Conservation (phyloP, 2,888 invertebrate species). For the Eurytoma californica region DNA sequence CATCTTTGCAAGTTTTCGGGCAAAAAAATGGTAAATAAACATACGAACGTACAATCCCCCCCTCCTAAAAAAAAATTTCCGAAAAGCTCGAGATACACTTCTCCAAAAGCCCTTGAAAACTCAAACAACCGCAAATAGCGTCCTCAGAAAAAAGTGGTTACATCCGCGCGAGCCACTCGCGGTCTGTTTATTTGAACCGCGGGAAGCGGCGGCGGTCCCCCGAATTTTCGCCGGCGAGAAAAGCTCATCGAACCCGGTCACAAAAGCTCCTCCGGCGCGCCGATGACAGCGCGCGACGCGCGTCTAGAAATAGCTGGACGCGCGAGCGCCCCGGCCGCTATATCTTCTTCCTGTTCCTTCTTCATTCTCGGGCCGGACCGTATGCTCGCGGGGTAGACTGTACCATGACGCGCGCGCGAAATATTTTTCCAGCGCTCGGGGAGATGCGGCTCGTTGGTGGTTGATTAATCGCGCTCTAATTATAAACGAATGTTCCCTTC, state of each 20-base stretch:
- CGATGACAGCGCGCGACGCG: slow-evolving; percentile 29
- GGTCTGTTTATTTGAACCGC: too few species aligned
- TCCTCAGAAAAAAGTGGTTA: too few species aligned
- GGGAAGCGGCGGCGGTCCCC: too few species aligned
- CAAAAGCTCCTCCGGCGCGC: slow-evolving; percentile 3
- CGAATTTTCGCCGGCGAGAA: not conserved
- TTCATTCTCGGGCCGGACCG: slow-evolving; percentile 20
- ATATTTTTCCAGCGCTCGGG: not conserved
- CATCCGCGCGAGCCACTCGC: too few species aligned
- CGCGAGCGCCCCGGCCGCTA: not conserved
- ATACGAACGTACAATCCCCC: too few species aligned
- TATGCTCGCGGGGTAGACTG: not conserved
- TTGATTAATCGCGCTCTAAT: not conserved
- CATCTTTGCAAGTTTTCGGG: too few species aligned
- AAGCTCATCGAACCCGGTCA: slow-evolving; percentile 53
- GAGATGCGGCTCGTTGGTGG: not conserved
- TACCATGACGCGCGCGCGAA: not conserved
- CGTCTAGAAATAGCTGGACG: slow-evolving; percentile 51
- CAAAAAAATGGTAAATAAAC: too few species aligned
- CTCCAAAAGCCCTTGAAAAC: too few species aligned
- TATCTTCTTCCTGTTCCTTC: slow-evolving; percentile 53
- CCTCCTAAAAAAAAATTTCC: too few species aligned
- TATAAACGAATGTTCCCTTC: not conserved
- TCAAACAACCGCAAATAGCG: too few species aligned
- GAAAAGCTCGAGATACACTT: too few species aligned